A percentile compares a stretch with the other conserved stretches of the same genome.
Conservation (phyloP, 37 sponge, comb jelly and placozoan species). For the Cladorhizidae sp. region DNA sequence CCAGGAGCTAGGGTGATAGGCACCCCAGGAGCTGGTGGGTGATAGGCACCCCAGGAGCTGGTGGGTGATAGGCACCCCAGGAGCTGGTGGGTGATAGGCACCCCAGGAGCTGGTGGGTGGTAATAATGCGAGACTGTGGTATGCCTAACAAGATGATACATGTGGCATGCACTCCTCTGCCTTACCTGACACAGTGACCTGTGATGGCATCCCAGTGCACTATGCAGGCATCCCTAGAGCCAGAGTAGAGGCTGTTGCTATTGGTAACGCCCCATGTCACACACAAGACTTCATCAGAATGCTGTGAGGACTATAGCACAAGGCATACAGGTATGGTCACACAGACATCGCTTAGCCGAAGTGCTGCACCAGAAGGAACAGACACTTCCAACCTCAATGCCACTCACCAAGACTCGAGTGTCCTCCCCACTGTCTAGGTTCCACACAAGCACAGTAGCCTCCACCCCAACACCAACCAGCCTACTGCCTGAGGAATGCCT, state of each 20-base stretch:
- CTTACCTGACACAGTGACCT: background rate
- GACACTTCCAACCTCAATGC: too few species aligned
- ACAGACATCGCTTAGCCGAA: too few species aligned
- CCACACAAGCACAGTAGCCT: constrained; percentile 22
- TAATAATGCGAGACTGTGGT: background rate
- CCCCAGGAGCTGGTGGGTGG: background rate
- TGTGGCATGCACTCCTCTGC: too few species aligned
- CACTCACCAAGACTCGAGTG: constrained; percentile 9
- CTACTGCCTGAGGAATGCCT: background rate
- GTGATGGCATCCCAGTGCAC: constrained; percentile 6
- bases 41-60: too few species aligned
- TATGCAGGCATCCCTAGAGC: constrained; percentile 12
- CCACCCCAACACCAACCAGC: constrained; percentile 22
- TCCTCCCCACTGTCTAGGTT: constrained; percentile 23
- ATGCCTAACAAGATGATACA: too few species aligned
- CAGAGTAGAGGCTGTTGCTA: constrained; percentile 17
- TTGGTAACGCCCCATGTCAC: constrained; percentile 3
- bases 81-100: too few species aligned
- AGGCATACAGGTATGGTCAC: too few species aligned
- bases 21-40: too few species aligned
- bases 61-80: too few species aligned
- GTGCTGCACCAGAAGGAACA: too few species aligned
- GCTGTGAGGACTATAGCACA: too few species aligned
- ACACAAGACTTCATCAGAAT: constrained; percentile 16
- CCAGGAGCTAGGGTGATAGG: too few species aligned